Percentiles rank a stretch among this genome's conserved stretches.
phyloP scores from a whole-genome alignment of 2,888 invertebrate species.

The Chaetogeoica ovagalla region DNA sequence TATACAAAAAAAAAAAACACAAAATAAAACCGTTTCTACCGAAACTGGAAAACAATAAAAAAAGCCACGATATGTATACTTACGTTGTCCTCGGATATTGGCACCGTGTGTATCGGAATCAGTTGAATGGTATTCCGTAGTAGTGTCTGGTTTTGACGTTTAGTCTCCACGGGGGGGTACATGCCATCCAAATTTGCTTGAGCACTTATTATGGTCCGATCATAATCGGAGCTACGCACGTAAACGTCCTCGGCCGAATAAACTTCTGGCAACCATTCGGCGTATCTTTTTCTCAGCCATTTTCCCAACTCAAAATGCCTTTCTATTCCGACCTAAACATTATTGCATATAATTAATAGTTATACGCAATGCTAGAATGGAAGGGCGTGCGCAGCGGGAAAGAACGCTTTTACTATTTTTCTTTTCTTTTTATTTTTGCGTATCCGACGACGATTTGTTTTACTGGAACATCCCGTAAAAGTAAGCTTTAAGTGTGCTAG shows the following conservation, averaged over 20 bases:
- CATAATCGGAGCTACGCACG: constrained; percentile 72
- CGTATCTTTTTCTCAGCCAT: constrained; percentile 68
- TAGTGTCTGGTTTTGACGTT: no score
- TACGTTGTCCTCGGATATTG: constrained; percentile 68
- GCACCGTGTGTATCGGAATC: constrained; percentile 72
- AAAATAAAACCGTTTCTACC: background rate
- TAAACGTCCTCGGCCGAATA: constrained; percentile 67
- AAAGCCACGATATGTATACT: constrained; percentile 52
- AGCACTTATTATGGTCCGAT: constrained; percentile 75
- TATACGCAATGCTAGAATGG: background rate
- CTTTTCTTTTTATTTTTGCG: no score
- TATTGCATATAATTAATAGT: background rate
- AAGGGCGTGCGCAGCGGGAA: no score
- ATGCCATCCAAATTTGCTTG: constrained; percentile 71
- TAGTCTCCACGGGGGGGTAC: constrained; percentile 65
- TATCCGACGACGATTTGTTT: no score
- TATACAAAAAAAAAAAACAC: background rate
- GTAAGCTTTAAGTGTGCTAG: no score
- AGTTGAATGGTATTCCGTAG: constrained; percentile 69
- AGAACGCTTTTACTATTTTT: no score
- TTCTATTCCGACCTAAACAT: constrained; percentile 66
- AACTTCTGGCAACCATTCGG: constrained; percentile 65
- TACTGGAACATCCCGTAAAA: no score
- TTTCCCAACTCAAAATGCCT: constrained; percentile 69
- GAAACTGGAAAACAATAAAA: background rate